These are phyloP conservation scores for Megaceryle torquata DNA, from an alignment of 2,113 vertebrate species.

Conservation along the genomic window DNA sequence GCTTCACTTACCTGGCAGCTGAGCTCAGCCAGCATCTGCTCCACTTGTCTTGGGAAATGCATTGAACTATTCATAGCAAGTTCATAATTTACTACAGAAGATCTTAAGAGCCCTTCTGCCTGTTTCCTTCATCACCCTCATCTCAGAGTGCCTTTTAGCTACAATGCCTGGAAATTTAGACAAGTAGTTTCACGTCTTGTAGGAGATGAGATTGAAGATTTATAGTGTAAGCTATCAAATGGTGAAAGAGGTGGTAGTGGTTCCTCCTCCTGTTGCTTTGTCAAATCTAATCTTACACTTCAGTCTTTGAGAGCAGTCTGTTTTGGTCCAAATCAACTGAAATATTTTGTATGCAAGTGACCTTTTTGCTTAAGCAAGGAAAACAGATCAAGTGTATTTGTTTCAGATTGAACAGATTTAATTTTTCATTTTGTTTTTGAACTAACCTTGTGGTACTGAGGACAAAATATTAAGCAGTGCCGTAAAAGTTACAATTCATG, in stretches of 20 bases:
- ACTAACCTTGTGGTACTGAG: neutral
- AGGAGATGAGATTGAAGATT: neutral
- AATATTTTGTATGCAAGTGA: neutral
- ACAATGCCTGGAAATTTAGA: neutral
- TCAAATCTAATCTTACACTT: neutral
- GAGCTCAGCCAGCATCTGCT: neutral
- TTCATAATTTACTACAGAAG: neutral
- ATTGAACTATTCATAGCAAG: neutral
- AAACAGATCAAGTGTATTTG: neutral
- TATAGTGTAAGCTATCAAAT: neutral
- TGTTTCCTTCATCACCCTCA: neutral
- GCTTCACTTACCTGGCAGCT: neutral
- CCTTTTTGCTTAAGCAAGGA: neutral
- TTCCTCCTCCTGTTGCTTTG: neutral
- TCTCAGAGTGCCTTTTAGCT: neutral
- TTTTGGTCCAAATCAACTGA: neutral
- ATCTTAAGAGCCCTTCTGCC: neutral
- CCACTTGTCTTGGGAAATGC: no score
- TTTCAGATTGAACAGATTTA: neutral
- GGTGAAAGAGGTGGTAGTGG: neutral
- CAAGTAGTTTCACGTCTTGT: neutral
- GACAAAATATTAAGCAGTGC: neutral
- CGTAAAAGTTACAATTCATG: neutral
- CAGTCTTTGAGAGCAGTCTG: neutral
- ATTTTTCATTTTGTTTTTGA: neutral